A percentile compares a stretch with the other conserved stretches of the same genome.
Conservation (phyloP, 2,113 vertebrate species). For the Pomatorhinus ruficollis region DNA sequence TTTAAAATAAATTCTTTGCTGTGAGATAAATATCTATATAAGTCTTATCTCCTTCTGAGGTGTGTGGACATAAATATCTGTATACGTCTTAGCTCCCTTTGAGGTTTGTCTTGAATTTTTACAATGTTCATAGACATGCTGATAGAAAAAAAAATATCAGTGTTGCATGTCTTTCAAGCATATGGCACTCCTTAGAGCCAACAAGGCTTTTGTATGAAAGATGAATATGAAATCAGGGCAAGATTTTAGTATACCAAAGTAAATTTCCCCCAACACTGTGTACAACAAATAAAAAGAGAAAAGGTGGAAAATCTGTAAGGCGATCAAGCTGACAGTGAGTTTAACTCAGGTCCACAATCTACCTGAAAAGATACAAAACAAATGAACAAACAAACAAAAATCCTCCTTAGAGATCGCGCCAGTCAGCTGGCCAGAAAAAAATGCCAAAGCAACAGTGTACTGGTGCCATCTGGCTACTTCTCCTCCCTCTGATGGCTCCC, state of each 20-base stretch:
- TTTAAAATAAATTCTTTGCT: not conserved
- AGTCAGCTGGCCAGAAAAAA: conserved; percentile 64
- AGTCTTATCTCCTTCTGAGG: not conserved
- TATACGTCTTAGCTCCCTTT: not conserved
- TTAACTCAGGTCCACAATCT: not conserved
- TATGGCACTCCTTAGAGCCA: conserved; percentile 66
- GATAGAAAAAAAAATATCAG: conserved; percentile 33
- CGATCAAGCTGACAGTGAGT: not conserved
- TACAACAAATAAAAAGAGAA: not conserved
- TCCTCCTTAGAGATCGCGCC: not conserved
- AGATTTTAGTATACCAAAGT: conserved; percentile 17
- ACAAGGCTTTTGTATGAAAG: conserved; percentile 61
- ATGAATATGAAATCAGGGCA: conserved; percentile 57
- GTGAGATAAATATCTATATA: not conserved
- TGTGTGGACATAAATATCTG: not conserved
- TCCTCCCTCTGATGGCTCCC: conserved; percentile 10
- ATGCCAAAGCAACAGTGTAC: conserved; percentile 63
- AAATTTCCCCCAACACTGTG: not conserved
- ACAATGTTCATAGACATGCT: conserved; percentile 19
- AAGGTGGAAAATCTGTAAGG: not conserved
- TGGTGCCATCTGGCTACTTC: conserved; percentile 62
- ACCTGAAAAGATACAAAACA: conserved; percentile 34
- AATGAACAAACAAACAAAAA: conserved; percentile 55
- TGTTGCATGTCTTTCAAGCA: conserved; percentile 57
- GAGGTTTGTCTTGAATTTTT: conserved; percentile 32